Evolutionary conservation across 2,797 vertebrate species (phyloP), one percentile per base, ranked within the genome.

Genomic region (Hypotaenidia philippensis): DNA sequence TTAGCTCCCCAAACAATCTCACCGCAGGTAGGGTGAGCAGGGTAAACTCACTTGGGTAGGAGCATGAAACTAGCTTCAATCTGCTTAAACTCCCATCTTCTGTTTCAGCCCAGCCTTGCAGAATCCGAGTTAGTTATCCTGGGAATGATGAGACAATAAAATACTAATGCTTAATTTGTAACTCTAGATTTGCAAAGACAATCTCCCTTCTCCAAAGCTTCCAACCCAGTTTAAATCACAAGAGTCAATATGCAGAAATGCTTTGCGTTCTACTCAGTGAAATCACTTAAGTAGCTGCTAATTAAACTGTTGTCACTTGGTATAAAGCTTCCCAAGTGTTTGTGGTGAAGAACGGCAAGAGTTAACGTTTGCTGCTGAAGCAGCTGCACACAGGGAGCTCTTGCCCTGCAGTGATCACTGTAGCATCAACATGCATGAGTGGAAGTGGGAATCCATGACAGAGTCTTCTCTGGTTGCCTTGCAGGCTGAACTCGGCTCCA

Each of bases 401-500:
- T 34, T 80, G 65, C 40, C 57, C 7, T 4, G 56, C 61, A n/a
- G 60, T 20, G 15, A 32, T n/a, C 85, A 63, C 85, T 83, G 21
- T 74, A 41, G 80, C 82, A 57, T 71, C 57, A 71, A 16, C 18
- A 5, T 9, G 15, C 14, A 1, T 9, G 47, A 47, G 40, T 72
- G 18, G 50, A 13, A 92, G 83, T 69, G 79, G 64, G 93, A 71
- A 82, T 89, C 79, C 4, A 4, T 94, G 78, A 88, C 87, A 7
- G 21, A n/a, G 20, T 95, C 71, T 93, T 68, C 76, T 96, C 69
- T 96, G 76, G 40, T 93, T 94, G 91, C 96, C 91, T 91, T 96
- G 34, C 97, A 99, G 99, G 97, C 98, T 99, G 94, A 99, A 99
- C 92, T 99, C 98, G 14, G 99, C 99, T 34, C 99, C 99, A 3